A percentile compares a stretch with the other conserved stretches of the same genome.
These are phyloP conservation scores for Chauna torquata DNA, from an alignment of 2,113 vertebrate genomes.

Conservation along the genomic window DNA sequence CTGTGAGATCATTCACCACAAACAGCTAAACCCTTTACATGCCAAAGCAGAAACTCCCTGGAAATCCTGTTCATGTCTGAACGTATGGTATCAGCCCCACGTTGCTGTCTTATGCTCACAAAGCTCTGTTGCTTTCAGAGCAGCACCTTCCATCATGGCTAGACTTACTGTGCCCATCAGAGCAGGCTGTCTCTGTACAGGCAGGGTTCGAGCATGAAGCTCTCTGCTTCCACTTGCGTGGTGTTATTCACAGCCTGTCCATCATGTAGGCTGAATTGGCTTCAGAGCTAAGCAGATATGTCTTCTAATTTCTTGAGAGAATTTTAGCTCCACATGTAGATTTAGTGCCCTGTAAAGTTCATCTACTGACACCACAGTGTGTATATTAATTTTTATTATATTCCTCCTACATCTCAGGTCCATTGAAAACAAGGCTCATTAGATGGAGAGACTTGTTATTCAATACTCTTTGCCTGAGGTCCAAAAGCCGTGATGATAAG, in stretches of 20 bases:
- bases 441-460: neutral
- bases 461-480: neutral
- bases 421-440: neutral
- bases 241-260: neutral
- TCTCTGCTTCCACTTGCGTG: neutral
- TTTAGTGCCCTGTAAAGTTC: neutral
- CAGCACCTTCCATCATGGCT: neutral
- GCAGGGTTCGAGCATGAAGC: neutral
- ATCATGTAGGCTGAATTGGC: neutral
- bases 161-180: accelerated
- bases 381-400: neutral
- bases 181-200: neutral
- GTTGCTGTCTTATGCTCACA: neutral
- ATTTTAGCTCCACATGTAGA: neutral
- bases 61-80: neutral
- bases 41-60: neutral
- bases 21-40: neutral
- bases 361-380: neutral
- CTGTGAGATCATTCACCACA: neutral
- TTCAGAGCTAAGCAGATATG: neutral
- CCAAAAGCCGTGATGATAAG: neutral
- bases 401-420: neutral
- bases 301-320: neutral
- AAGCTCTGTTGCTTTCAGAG: neutral
- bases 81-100: neutral